These are phyloP conservation scores for Parthenolecanium corni DNA, from an alignment of 2,888 invertebrate species.

Conservation along the genomic window DNA sequence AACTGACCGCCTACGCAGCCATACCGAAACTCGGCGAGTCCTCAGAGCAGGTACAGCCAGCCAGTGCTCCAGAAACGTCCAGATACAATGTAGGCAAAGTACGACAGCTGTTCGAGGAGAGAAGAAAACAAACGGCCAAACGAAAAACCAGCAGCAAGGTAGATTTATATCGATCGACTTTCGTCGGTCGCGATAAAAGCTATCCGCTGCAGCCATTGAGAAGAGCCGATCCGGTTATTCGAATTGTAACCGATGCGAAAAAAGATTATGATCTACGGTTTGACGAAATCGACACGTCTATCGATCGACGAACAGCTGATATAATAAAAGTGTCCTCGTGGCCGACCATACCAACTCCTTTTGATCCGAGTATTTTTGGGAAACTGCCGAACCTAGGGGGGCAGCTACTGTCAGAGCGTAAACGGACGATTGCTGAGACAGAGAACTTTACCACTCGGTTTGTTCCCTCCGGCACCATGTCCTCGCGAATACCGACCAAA, in stretches of 20 bases:
- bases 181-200: slow-evolving; percentile 50
- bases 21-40: too few species aligned
- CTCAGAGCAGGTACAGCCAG: slow-evolving; percentile 2
- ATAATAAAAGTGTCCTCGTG: neutral
- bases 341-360: slow-evolving; percentile 1
- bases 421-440: neutral
- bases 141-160: slow-evolving; percentile 20
- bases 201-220: slow-evolving; percentile 67
- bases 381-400: slow-evolving; percentile 41
- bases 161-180: neutral
- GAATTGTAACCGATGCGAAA: slow-evolving; percentile 10
- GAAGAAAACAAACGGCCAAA: slow-evolving; percentile 40
- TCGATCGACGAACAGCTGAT: neutral
- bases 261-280: neutral
- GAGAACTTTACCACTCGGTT: neutral
- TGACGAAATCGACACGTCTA: neutral
- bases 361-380: slow-evolving; percentile 32
- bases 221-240: slow-evolving; percentile 31
- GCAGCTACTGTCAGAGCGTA: slow-evolving; percentile 36
- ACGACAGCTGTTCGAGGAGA: slow-evolving; percentile 75
- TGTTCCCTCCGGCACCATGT: slow-evolving; percentile 3
- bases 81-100: slow-evolving; percentile 43
- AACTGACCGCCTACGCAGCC: too few species aligned
- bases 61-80: slow-evolving; percentile 19
- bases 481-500: slow-evolving; percentile 5